Percentiles rank a stretch among this genome's conserved stretches.
phyloP scores from a whole-genome alignment of 2,113 vertebrate genomes.

The Steatornis caripensis region DNA sequence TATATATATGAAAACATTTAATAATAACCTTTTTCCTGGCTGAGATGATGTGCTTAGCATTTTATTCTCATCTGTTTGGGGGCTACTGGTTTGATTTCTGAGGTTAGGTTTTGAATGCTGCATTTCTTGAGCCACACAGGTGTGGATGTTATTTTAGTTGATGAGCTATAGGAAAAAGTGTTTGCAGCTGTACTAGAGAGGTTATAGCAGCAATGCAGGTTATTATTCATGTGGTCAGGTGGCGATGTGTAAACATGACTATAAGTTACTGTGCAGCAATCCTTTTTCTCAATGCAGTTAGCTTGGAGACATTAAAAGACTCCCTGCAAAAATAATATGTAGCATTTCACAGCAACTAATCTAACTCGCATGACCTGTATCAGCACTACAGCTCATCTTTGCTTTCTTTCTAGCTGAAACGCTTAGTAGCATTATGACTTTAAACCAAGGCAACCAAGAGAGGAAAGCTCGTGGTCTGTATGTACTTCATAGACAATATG shows the following conservation, averaged over 20 bases:
- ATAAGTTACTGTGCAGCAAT: background rate
- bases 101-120: background rate
- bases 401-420: background rate
- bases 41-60: background rate
- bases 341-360: background rate
- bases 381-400: background rate
- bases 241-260: background rate
- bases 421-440: background rate
- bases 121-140: background rate
- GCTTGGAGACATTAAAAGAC: background rate
- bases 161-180: background rate
- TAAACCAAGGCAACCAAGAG: background rate
- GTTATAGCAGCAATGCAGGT: background rate
- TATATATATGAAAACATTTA: slow-evolving; percentile 48
- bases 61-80: background rate
- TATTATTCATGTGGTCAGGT: background rate
- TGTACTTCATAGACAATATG: rapidly evolving
- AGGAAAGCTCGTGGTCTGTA: rapidly evolving
- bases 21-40: slow-evolving; percentile 57
- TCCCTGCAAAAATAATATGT: background rate
- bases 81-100: background rate
- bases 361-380: background rate
- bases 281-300: background rate
- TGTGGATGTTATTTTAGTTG: background rate
- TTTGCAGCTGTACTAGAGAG: background rate